Base-by-base conservation (phyloP, 2,797 vertebrate genomes). In the Holocentrus rufus region DNA sequence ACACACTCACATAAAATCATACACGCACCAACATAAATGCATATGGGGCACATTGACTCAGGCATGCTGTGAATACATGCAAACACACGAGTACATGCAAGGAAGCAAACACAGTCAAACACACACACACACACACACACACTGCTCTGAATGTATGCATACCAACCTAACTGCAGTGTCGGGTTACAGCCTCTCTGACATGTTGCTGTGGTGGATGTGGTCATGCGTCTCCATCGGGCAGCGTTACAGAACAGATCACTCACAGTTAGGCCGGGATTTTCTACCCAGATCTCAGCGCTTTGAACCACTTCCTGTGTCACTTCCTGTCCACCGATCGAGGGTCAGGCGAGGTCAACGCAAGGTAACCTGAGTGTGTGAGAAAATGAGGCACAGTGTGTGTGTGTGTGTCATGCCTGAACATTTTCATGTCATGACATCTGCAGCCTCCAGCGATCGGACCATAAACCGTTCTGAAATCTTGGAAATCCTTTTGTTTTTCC, bases 261-360 rank as follows among this genome's bases (percentile, higher is more conserved):
- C 86, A 76, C 52, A 54, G 53, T 71, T 56, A 75, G n/a, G n/a
- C n/a, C n/a, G n/a, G n/a, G n/a, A n/a, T n/a, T n/a, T n/a, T n/a
- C n/a, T n/a, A n/a, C n/a, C n/a, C n/a, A n/a, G n/a, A 18, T 20
- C 71, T 7, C 14, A 3, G 20, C 46, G 30, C 80, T 75, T 78
- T 85, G 69, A 82, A 77, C 70, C 30, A 46, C 65, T 79, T 85
- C 79, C 77, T 63, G 55, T 80, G 60, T 66, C 83, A 82, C 79
- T 87, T 91, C 87, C 86, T 85, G 74, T 77, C 69, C 63, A 79
- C 50, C 15, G 36, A 52, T 70, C 18, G 31, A 77, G 60, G 79
- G 60, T 77, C 72, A 76, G 42, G 17, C 25, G 55, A 81, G 85
- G 86, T 77, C 74, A 71, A 18, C 2, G 7, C 47, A 20, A 70